phyloP scores from a whole-genome alignment of 2,113 vertebrate genomes.

The Tinamus guttatus region DNA sequence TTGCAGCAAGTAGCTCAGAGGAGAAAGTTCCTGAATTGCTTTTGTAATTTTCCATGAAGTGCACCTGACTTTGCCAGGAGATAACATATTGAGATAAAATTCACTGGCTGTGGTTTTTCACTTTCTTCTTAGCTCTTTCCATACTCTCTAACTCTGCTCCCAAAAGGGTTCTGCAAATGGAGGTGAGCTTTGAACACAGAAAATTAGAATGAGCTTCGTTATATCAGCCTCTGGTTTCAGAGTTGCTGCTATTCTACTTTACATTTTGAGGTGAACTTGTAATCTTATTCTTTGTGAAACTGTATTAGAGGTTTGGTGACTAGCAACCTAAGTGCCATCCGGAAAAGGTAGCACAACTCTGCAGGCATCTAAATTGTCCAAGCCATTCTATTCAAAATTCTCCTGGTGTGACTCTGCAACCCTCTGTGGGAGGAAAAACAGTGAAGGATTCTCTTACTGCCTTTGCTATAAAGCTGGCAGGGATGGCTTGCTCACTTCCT shows the following conservation, averaged over 20 bases:
- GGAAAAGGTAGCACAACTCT: background rate
- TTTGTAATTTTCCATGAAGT: conserved; percentile 17
- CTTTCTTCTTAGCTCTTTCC: background rate
- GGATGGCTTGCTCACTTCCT: background rate
- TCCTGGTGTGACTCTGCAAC: background rate
- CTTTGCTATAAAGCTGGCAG: background rate
- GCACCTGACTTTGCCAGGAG: conserved; percentile 16
- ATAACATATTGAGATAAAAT: background rate
- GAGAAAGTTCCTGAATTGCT: background rate
- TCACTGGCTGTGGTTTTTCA: background rate
- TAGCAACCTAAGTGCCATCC: background rate
- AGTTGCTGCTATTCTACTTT: background rate
- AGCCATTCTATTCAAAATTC: background rate
- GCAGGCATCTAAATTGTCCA: background rate
- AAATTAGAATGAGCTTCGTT: background rate
- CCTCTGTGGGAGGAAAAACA: background rate
- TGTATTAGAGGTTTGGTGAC: background rate
- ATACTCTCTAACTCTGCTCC: background rate
- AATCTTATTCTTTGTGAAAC: background rate
- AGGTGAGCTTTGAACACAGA: background rate
- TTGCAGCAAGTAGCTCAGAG: conserved; percentile 2
- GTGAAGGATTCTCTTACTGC: background rate
- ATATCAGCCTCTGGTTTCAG: background rate
- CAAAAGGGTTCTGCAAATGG: background rate
- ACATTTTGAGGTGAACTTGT: background rate